A percentile compares a stretch with the other conserved stretches of the same genome.
Conservation (phyloP, 2,888 invertebrate species). For the Aquatica leii region DNA sequence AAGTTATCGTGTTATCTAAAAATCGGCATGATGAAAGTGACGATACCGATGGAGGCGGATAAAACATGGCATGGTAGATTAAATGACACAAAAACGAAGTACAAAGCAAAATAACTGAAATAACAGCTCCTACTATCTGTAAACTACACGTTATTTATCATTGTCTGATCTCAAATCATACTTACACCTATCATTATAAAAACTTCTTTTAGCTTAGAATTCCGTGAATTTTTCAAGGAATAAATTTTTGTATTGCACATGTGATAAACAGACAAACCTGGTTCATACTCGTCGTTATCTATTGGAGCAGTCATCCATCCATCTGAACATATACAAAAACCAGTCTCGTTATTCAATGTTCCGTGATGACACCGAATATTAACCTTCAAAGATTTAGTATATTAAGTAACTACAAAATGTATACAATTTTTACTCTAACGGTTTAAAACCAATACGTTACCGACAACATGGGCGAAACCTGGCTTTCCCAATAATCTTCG, state of each 20-base stretch:
- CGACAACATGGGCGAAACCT: neutral
- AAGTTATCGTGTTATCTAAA: too few relatives aligned
- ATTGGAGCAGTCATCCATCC: constrained; percentile 58
- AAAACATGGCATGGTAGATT: neutral
- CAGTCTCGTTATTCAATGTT: constrained; percentile 50
- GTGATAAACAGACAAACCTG: constrained; percentile 56
- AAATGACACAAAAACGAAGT: neutral
- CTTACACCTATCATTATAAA: neutral
- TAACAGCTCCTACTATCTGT: neutral
- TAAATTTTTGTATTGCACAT: constrained; percentile 59
- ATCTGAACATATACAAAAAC: constrained; percentile 57
- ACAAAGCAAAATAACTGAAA: neutral
- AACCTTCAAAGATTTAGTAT: constrained; percentile 15
- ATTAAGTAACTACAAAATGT: neutral
- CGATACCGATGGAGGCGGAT: neutral
- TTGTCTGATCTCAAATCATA: neutral
- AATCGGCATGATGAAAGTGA: too few relatives aligned
- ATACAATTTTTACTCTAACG: too few relatives aligned
- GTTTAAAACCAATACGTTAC: too few relatives aligned
- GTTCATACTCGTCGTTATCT: constrained; percentile 53
- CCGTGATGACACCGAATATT: constrained; percentile 59
- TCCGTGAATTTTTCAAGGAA: neutral
- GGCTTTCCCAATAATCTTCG: constrained; percentile 24
- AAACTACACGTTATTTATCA: neutral
- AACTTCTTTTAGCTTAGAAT: neutral